Conservation (phyloP, 92 coral and sea anemone genomes). For the Galaxea fascicularis region DNA sequence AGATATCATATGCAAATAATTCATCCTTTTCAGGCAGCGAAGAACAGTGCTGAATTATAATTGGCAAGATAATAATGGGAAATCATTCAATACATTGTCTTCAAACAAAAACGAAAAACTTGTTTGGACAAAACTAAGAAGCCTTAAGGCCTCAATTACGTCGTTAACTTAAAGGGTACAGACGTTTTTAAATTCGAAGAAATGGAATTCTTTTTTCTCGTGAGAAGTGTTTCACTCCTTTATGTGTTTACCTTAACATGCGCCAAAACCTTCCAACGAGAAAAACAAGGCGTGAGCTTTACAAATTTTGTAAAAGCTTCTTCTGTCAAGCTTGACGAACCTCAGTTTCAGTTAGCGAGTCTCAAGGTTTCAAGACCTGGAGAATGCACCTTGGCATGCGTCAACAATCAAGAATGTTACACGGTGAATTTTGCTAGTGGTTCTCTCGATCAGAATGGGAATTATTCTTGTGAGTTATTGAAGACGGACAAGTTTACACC, state of each 20-base stretch:
- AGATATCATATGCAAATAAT: too few species aligned
- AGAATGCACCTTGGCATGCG: slow-evolving; percentile 18
- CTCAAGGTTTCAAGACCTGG: slow-evolving; percentile 6
- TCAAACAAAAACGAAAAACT: not conserved
- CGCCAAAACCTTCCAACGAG: slow-evolving; percentile 22
- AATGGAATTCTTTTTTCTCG: not conserved
- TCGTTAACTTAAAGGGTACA: too few species aligned
- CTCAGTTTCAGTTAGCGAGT: not conserved
- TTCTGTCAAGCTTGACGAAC: slow-evolving; percentile 6
- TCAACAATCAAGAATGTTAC: not conserved
- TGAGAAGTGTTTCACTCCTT: not conserved
- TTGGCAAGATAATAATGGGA: too few species aligned
- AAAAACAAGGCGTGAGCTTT: slow-evolving; percentile 22
- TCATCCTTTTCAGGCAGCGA: too few species aligned
- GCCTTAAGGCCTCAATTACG: not conserved
- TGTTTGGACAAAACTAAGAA: not conserved
- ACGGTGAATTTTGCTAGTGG: slow-evolving; percentile 11
- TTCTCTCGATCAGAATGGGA: not conserved
- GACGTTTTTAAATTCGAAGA: too few species aligned
- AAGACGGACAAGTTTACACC: not conserved
- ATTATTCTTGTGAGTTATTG: slow-evolving; percentile 14
- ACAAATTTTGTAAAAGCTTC: slow-evolving; percentile 6
- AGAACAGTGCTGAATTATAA: too few species aligned
- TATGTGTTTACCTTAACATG: not conserved
- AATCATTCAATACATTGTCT: too few species aligned